Base-by-base conservation (phyloP, 2,113 vertebrate genomes). In the Indicator maculatus region DNA sequence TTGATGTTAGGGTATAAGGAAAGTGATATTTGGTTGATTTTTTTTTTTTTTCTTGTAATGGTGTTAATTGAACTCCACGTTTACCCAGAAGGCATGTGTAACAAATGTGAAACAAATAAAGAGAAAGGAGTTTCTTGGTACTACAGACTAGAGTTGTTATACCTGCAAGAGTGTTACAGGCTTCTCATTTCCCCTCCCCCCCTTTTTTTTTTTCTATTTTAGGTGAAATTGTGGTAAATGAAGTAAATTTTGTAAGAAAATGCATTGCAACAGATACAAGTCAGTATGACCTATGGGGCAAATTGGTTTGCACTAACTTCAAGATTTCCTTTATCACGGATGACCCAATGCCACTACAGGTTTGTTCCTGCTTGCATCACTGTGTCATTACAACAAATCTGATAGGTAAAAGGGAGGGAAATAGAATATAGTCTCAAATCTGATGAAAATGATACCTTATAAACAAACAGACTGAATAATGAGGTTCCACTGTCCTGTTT, bases 291-390 rank as follows among this genome's bases (percentile, higher is more conserved):
- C 97, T 99, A 55, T 99, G 99, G 99, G 99, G 99, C 53, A 99
- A 99, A 88, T 94, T 99, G 97, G 97, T 99, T 71, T 99, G 99
- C 98, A 99, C 98, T 86, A 99, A 99, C 98, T 99, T 99, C 98
- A 99, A 99, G 97, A 98, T 99, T 85, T 99, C 99, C 86, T 99
- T 99, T 94, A 98, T 99, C 86, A 98, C 99, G 24, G 98, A 99
- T 71, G 98, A 99, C 83, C 97, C 97, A 5, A 96, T 98, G 96
- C 95, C 98, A 13, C 98, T 98, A 65, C 98, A 99, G 99, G 99
- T 99, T 85, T 85, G 98, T 97, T 80, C 14, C 16, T 75, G 36
- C 45, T 94, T 65, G 11, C 31, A 1, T 16, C 1, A 6, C 24
- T 83, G 30, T 44, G 36, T 47, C 20, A 2, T 60, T 53, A 17